Percentiles rank a stretch among this genome's conserved stretches.
Evolutionary conservation across 2,888 invertebrate species (phyloP).

Genomic region (Melanostoma mellinum): DNA sequence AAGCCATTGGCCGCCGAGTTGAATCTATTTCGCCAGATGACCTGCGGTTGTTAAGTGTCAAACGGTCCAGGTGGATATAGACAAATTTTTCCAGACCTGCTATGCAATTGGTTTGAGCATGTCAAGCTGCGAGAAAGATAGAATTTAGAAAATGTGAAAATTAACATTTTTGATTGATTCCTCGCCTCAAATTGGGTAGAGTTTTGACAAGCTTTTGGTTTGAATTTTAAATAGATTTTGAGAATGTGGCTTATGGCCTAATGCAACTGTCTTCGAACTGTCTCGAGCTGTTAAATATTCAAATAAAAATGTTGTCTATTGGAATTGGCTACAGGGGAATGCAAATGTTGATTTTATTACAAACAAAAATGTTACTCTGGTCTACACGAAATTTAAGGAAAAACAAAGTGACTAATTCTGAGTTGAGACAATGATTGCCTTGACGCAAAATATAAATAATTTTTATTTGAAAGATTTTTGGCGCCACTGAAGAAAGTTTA

Average conservation of each 20-base stretch:
- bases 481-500: slow-evolving; percentile 65
- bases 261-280: slow-evolving; percentile 19
- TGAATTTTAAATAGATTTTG: not conserved
- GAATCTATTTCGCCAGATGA: slow-evolving; percentile 50
- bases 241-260: slow-evolving; percentile 50
- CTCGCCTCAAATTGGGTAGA: slow-evolving; percentile 8
- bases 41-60: slow-evolving; percentile 55
- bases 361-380: slow-evolving; percentile 20
- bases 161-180: slow-evolving; percentile 66
- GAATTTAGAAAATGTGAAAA: slow-evolving; percentile 49
- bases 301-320: slow-evolving; percentile 2
- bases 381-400: not conserved
- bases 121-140: not conserved
- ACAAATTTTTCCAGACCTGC: slow-evolving; percentile 15
- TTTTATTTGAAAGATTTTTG: slow-evolving; percentile 25
- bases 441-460: slow-evolving; percentile 20
- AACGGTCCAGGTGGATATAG: slow-evolving; percentile 33
- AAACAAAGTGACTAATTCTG: slow-evolving; percentile 44
- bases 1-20: not conserved
- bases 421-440: slow-evolving; percentile 2
- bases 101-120: slow-evolving; percentile 11
- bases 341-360: slow-evolving; percentile 18
- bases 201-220: slow-evolving; percentile 7
- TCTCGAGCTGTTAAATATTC: not conserved
- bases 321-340: slow-evolving; percentile 9